Percentiles rank a stretch among this genome's conserved stretches.
Conservation (phyloP, 1,140 invertebrate species). For the Triops cancriformis region DNA sequence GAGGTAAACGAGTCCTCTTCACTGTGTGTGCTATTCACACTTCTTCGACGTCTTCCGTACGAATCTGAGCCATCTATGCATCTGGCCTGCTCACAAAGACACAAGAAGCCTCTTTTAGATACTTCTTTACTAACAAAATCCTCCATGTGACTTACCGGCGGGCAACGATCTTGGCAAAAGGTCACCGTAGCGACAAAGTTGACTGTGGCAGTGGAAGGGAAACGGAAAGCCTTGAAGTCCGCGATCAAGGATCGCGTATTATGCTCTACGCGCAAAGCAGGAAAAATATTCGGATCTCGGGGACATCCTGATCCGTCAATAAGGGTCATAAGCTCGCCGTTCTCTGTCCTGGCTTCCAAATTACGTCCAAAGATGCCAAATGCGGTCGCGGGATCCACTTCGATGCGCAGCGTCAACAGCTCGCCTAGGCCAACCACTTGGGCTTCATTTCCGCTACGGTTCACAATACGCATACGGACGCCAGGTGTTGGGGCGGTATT, state of each 20-base stretch:
- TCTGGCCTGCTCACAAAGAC: conserved; percentile 32
- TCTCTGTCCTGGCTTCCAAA: conserved; percentile 45
- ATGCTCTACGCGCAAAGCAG: conserved; percentile 41
- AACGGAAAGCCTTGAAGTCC: conserved; percentile 47
- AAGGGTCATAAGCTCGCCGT: conserved; percentile 44
- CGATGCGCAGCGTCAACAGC: conserved; percentile 43
- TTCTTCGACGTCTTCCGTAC: conserved; percentile 35
- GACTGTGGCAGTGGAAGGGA: conserved; percentile 45
- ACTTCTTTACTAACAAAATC: neutral
- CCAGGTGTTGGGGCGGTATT: conserved; percentile 47
- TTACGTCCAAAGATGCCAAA: conserved; percentile 47
- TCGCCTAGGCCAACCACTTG: conserved; percentile 45
- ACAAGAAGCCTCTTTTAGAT: conserved; percentile 22
- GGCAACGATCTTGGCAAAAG: conserved; percentile 46
- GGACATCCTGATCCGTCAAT: conserved; percentile 47
- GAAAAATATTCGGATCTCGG: conserved; percentile 44
- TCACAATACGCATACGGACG: conserved; percentile 44
- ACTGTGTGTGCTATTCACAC: conserved; percentile 31
- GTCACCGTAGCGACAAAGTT: conserved; percentile 48
- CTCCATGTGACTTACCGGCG: conserved; percentile 37
- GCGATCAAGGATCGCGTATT: conserved; percentile 40
- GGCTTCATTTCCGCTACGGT: conserved; percentile 41
- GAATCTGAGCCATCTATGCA: conserved; percentile 37
- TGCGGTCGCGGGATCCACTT: conserved; percentile 42
- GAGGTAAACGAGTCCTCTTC: conserved; percentile 24